Base-by-base conservation (phyloP, 2,888 invertebrate genomes). In the Arrhopalites spinosus region DNA sequence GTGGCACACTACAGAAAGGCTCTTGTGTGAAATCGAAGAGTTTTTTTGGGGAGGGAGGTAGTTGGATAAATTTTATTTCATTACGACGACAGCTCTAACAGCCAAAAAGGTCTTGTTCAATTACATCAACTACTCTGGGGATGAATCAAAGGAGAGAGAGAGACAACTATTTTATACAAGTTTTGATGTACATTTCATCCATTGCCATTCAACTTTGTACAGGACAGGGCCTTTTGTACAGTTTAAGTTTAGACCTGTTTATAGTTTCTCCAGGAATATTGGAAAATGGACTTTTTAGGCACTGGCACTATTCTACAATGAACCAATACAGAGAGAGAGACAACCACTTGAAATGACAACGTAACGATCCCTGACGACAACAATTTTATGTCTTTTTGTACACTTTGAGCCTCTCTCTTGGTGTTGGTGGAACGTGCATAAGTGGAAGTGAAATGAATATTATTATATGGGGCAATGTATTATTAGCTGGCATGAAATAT, bases 131-230 rank as follows among this genome's bases (percentile, higher is more conserved):
- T n/a, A 72, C 72, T 72, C 72, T 1, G 47, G 72, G 72, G 72
- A 72, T 72, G 72, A 72, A 72, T 72, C 72, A 72, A 72, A 72
- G 45, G 64, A 61, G 45, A n/a, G 20, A 64, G n/a, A n/a, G n/a
- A n/a, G n/a, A n/a, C n/a, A n/a, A n/a, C n/a, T n/a, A n/a, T n/a
- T n/a, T 45, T 66, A 66, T 66, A 13, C 13, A 66, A 25, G 25
- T 59, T 23, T 27, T 66, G 30, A 66, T 45, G 36, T 66, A 30
- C 66, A 66, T 45, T 27, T 30, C 23, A 64, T 25, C 59, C 11
- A 1, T 20, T 11, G 11, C 8, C 11, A 25, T 59, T 23, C 20
- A 59, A n/a, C 59, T 20, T 25, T 23, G 11, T 23, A 20, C n/a
- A n/a, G 5, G n/a, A 53, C 20, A 20, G 20, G 8, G 23, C 17